Evolutionary conservation across 2,113 vertebrate genomes (phyloP), one percentile per base, ranked within the genome.

Genomic region (Edolisoma coerulescens): DNA sequence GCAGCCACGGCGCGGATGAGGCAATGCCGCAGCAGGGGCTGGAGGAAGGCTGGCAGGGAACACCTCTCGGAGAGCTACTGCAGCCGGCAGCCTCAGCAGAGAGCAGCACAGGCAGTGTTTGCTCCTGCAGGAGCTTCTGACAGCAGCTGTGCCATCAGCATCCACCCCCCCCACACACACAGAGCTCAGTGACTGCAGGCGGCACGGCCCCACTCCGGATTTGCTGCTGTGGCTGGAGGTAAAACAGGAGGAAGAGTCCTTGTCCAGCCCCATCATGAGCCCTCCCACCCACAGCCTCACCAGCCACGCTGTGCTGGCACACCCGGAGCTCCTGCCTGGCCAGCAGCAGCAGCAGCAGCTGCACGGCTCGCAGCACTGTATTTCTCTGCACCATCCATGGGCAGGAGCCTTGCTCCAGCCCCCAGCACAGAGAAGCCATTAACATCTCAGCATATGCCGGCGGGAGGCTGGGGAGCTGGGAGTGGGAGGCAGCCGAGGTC

Each of bases 1-100:
- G 47, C 47, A 75, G 82, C 39, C 3, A 1, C 2, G 0, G 16
- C 9, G n/a, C 21, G 4, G 5, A 21, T 22, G 45, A 19, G 59
- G 63, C 32, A 3, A 4, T 10, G 39, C 47, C 70, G 32, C 61
- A 28, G 65, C 67, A 52, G 45, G 26, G 65, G 69, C 44, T 13
- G 30, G 21, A 63, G 59, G 41, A 56, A 71, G 9, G 42, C 74
- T 26, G 82, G 24, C 64, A 47, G n/a, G 59, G 17, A 87, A 4
- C 64, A 54, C 6, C n/a, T 60, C 53, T 56, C 1, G 0, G 73
- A 69, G 37, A 65, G 87, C n/a, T 50, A 17, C 49, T 73, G 64
- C 33, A 28, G 30, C 83, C 49, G 63, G 75, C 75, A 60, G 68
- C 59, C 77, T 39, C 21, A 0, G 24, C 2, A 0, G 10, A 84